Evolutionary conservation across 1,140 invertebrate species (phyloP), one percentile per base, ranked within the genome.

Genomic region (Acromyrmex heyeri): DNA sequence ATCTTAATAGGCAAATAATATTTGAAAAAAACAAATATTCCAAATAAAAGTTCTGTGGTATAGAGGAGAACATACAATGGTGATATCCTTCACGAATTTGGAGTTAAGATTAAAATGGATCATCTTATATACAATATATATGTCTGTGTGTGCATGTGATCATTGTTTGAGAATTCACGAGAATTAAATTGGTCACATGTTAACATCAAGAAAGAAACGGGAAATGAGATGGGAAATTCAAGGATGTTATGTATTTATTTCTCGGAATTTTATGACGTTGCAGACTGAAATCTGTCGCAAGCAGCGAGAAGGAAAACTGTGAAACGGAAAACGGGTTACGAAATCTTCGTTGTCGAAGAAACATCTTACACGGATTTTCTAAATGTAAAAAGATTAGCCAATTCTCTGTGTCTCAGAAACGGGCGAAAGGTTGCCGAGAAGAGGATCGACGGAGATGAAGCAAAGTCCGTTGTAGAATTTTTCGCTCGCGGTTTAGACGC

Each of bases 251-350:
- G 61, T 50, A 24, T 82, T 44, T 48, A 30, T 38, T 82, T 61
- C 24, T 34, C 0, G 0, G 67, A 48, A 50, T 61, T 59, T 72
- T 59, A 0, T n/a, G 14, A 14, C 4, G 7, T 30, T 21, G 24
- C 14, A 16, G n/a, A 18, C 48, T 67, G 30, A 59, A 82, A 82
- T 72, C 34, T n/a, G 34, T 57, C 53, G n/a, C 53, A 12, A 48
- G 18, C 16, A 81, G 16, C 30, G 16, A 16, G 12, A 7, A 34
- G 27, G 18, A 57, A 27, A 21, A 44, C 2, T 12, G 61, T 18
- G 18, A 55, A 69, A 77, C 30, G 14, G 16, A 21, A 38, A 24
- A 69, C 12, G 16, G 24, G 27, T n/a, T n/a, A 8, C 4, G 10
- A 48, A 38, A 67, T 69, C 38, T n/a, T 27, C 8, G 24, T 69